Evolutionary conservation across 2,888 invertebrate genomes (phyloP).

Genomic region (Epinotia brunnichana): DNA sequence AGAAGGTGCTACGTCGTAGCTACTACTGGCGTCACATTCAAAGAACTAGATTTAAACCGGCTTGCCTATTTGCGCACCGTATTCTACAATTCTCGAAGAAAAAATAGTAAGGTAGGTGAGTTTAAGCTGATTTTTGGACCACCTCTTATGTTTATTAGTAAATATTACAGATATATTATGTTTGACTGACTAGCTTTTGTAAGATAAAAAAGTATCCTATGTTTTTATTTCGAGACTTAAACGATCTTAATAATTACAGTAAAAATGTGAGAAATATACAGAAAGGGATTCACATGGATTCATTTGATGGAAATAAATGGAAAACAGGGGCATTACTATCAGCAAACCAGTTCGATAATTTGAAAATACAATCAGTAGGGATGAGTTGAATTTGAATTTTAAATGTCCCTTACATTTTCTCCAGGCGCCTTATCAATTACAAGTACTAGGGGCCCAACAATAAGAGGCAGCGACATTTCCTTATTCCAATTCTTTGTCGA

Average conservation of each 20-base stretch:
- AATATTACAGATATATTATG: too few relatives aligned
- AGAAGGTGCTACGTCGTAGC: background rate
- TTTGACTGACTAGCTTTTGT: background rate
- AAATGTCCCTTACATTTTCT: constrained; percentile 59
- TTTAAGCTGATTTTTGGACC: background rate
- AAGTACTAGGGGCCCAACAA: constrained; percentile 71
- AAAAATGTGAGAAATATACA: background rate
- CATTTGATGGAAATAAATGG: constrained; percentile 6
- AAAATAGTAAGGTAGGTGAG: too few relatives aligned
- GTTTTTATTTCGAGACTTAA: too few relatives aligned
- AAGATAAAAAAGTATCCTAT: background rate
- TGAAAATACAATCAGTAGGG: constrained; percentile 55
- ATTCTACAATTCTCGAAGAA: background rate
- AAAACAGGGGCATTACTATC: constrained; percentile 17
- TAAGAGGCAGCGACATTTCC: constrained; percentile 69
- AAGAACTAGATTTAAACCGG: background rate
- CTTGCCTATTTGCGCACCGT: background rate
- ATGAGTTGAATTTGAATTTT: constrained; percentile 75
- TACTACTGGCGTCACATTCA: background rate
- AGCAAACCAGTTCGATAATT: constrained; percentile 27
- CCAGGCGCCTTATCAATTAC: constrained; percentile 80
- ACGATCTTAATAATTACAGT: too few relatives aligned
- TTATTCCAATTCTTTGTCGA: constrained; percentile 66
- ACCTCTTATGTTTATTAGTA: too few relatives aligned
- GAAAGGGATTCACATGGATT: background rate